These are phyloP conservation scores for Cyphomyrmex costatus DNA, from an alignment of 1,140 invertebrate genomes.

Conservation along the genomic window DNA sequence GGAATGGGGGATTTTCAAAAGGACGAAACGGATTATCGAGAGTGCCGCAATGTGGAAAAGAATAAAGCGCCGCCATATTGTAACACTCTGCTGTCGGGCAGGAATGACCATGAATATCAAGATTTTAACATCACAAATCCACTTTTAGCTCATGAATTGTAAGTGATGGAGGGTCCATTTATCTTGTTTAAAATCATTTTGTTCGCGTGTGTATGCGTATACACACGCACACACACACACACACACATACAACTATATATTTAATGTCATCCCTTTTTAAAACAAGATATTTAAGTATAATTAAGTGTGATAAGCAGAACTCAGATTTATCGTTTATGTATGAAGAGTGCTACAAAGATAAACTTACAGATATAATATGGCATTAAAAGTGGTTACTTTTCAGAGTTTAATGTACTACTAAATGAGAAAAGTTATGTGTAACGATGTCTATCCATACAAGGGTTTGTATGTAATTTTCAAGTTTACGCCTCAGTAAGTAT, in stretches of 20 bases:
- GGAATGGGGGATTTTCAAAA: conserved; percentile 18
- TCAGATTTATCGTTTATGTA: not conserved
- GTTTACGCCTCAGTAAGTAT: not conserved
- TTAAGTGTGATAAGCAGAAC: not conserved
- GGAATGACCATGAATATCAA: conserved; percentile 3
- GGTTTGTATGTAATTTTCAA: not conserved
- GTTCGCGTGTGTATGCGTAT: not conserved
- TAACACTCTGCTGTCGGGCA: not conserved
- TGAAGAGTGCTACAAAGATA: too few species aligned
- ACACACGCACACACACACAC: too few species aligned
- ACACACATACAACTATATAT: too few species aligned
- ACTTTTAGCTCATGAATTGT: conserved; percentile 63
- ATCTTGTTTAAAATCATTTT: not conserved
- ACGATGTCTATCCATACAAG: not conserved
- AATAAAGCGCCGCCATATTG: not conserved
- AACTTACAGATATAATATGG: not conserved
- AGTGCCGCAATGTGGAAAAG: conserved; percentile 23
- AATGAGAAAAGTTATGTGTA: conserved; percentile 3
- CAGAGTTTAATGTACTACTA: not conserved
- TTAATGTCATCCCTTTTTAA: not conserved
- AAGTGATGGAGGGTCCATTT: conserved; percentile 15
- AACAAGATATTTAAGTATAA: not conserved
- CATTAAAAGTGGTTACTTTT: not conserved
- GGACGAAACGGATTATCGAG: conserved; percentile 37
- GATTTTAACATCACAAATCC: conserved; percentile 42